Evolutionary conservation across 1,140 invertebrate species (phyloP), one percentile per base, ranked within the genome.

Genomic region (Maconellicoccus hirsutus): DNA sequence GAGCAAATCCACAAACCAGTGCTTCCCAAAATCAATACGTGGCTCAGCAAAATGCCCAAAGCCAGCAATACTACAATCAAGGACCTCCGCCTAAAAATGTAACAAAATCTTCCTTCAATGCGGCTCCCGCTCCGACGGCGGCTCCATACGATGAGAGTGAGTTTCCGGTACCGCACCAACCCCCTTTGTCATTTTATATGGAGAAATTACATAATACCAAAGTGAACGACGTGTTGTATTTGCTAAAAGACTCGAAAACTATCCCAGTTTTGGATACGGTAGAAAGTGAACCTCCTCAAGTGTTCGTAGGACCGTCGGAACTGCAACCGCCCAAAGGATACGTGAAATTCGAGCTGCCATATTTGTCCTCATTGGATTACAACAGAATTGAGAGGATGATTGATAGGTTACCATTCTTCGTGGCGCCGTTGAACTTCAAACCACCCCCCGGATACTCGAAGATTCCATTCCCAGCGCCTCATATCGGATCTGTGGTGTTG

Each of bases 401-500:
- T 0, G 83, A 86, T 61, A 84, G 87, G 74, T 74, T 89, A 0
- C 90, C 90, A 10, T 92, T 92, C 78, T 92, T 92, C 70, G 90
- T 92, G 0, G 90, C 90, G 1, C 90, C 90, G 0, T 76, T 92
- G 10, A 92, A 88, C 75, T 92, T 91, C 74, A 86, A 88, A 74
- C 87, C 90, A 23, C 90, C 89, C 0, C 80, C 84, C 16, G 90
- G 89, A 14, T 92, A 90, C 76, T 87, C 89, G 0, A 92, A 92
- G 78, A 92, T 92, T 71, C 86, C 89, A 0, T 86, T 92, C 76
- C 90, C 90, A 0, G 86, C 89, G 0, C 90, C 90, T 1, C 90
- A 92, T 77, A 89, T 92, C 2, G 90, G 90, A 1, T 91, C 89
- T 0, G 88, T 92, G 14, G 87, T 92, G 0, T 82, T 92, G 10